These are phyloP conservation scores for Beroe forskalii DNA, from an alignment of 37 sponge, comb jelly and placozoan species.

Conservation along the genomic window DNA sequence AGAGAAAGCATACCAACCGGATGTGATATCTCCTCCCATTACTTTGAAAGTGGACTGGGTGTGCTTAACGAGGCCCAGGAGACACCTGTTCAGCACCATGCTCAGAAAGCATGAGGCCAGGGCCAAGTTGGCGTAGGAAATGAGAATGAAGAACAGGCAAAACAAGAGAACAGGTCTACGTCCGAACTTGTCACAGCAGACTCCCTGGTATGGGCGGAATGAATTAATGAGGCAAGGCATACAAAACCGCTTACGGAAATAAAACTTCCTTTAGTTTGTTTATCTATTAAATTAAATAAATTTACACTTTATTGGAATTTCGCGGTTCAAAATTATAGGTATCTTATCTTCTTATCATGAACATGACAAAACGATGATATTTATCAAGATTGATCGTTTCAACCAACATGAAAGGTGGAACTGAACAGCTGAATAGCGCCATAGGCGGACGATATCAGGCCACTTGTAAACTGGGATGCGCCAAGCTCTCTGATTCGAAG, in stretches of 20 bases:
- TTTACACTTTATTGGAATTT: too few relatives aligned
- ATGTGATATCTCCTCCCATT: slow-evolving; percentile 36
- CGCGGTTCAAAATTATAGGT: too few relatives aligned
- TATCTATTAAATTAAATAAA: too few relatives aligned
- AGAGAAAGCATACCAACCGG: slow-evolving; percentile 6
- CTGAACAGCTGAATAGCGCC: slow-evolving; percentile 54
- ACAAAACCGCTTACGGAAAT: too few relatives aligned
- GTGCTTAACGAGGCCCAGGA: slow-evolving; percentile 37
- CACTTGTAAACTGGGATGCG: slow-evolving; percentile 21
- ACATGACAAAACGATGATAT: too few relatives aligned
- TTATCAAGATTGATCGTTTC: too few relatives aligned
- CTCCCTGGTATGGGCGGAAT: too few relatives aligned
- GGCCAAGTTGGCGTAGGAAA: neutral
- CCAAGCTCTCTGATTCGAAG: slow-evolving; percentile 28
- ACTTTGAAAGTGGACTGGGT: slow-evolving; percentile 47
- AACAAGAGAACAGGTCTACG: neutral
- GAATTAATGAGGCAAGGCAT: too few relatives aligned
- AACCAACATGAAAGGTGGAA: slow-evolving; percentile 17
- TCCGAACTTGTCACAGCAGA: slow-evolving; percentile 22
- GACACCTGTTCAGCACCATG: neutral
- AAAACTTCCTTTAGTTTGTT: too few relatives aligned
- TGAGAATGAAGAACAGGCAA: neutral
- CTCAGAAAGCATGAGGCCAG: neutral
- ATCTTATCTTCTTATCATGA: too few relatives aligned
- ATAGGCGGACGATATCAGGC: slow-evolving; percentile 47